These are phyloP conservation scores for Sphecodes monilicornis DNA, from an alignment of 2,888 invertebrate genomes.

Conservation along the genomic window DNA sequence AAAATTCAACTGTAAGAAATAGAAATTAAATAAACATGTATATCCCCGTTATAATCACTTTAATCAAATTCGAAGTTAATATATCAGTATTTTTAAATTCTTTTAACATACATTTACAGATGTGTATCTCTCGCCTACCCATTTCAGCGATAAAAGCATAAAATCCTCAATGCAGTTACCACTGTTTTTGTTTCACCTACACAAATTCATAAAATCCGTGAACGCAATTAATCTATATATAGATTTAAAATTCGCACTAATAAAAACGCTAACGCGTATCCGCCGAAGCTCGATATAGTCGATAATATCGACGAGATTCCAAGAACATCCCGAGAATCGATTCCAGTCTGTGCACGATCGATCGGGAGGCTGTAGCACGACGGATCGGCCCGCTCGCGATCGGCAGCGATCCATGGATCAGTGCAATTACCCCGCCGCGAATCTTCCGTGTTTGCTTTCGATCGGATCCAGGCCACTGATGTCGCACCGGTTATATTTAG, in stretches of 20 bases:
- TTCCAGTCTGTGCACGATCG: neutral
- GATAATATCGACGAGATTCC: neutral
- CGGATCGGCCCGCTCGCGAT: neutral
- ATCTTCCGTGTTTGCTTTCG: constrained; percentile 66
- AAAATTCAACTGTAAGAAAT: neutral
- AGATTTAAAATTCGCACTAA: neutral
- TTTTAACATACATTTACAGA: too few relatives aligned
- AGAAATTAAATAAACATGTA: neutral
- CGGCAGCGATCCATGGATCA: constrained; percentile 28
- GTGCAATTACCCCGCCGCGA: constrained; percentile 43
- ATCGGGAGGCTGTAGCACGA: neutral
- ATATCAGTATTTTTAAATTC: neutral
- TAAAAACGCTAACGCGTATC: neutral
- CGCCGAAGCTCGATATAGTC: neutral
- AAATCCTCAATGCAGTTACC: too few relatives aligned
- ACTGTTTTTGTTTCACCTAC: neutral
- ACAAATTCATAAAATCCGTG: neutral
- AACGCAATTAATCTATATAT: neutral
- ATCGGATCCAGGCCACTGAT: constrained; percentile 69
- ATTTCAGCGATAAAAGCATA: too few relatives aligned
- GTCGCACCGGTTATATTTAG: constrained; percentile 68
- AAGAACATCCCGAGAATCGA: neutral
- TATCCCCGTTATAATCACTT: too few relatives aligned
- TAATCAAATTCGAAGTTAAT: neutral
- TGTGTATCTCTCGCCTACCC: too few relatives aligned